These are phyloP conservation scores for Chymomyza fuscimana DNA, from an alignment of 2,888 invertebrate species.

Conservation along the genomic window DNA sequence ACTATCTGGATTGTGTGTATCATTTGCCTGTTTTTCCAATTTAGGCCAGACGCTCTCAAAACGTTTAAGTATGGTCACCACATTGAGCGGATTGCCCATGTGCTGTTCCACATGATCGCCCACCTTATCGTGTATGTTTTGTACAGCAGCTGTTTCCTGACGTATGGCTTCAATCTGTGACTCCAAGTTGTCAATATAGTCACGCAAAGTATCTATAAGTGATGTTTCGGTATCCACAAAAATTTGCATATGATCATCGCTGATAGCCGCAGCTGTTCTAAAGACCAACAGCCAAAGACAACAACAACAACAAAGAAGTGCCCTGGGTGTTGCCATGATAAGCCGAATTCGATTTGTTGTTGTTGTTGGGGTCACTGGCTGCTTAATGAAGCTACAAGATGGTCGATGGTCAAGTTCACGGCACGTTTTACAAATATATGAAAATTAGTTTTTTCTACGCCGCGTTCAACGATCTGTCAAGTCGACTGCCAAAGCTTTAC, in stretches of 20 bases:
- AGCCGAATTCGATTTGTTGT: constrained; percentile 20
- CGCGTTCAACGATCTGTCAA: constrained; percentile 35
- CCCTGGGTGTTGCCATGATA: constrained; percentile 55
- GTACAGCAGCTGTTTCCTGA: constrained; percentile 55
- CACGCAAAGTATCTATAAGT: constrained; percentile 63
- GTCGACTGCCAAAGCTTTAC: constrained; percentile 42
- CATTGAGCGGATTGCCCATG: constrained; percentile 94
- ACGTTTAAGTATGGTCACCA: constrained; percentile 93
- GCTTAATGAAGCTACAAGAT: not conserved
- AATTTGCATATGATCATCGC: constrained; percentile 46
- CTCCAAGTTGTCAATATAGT: constrained; percentile 62
- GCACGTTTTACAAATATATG: not conserved
- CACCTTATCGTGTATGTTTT: constrained; percentile 58
- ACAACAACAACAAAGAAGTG: constrained; percentile 39
- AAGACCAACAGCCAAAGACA: constrained; percentile 33
- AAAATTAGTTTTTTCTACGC: not conserved
- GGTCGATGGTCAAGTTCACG: constrained; percentile 32
- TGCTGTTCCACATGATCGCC: constrained; percentile 53
- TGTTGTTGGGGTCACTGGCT: constrained; percentile 51
- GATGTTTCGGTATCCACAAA: constrained; percentile 64
- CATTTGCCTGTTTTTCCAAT: constrained; percentile 81
- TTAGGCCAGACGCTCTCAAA: constrained; percentile 90
- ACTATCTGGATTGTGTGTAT: constrained; percentile 35
- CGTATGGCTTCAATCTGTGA: constrained; percentile 59
- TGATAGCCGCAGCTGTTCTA: constrained; percentile 18